Conservation (phyloP, 2,113 vertebrate genomes). For the Podarcis raffonei region DNA sequence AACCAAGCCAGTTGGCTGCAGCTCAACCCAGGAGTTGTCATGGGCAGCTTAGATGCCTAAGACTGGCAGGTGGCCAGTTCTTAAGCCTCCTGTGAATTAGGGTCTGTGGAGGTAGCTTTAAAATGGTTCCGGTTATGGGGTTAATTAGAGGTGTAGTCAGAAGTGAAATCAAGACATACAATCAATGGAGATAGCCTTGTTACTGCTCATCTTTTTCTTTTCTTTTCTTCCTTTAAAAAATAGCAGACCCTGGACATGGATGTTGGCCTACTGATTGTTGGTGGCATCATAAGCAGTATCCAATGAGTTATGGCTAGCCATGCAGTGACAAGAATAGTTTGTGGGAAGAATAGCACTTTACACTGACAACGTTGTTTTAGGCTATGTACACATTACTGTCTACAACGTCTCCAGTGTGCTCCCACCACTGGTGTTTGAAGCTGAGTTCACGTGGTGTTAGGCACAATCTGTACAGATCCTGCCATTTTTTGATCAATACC, state of each 20-base stretch:
- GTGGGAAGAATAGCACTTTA: background rate
- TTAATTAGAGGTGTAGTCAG: background rate
- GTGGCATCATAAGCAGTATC: background rate
- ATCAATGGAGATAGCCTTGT: background rate
- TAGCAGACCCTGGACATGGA: background rate
- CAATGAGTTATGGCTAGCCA: background rate
- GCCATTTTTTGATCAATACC: no score
- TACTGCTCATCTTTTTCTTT: background rate
- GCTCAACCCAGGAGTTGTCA: background rate
- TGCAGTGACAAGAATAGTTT: background rate
- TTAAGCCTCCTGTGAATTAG: background rate
- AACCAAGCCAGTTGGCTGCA: background rate
- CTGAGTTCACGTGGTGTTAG: no score
- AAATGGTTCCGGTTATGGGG: conserved; percentile 10
- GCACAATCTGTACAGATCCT: no score
- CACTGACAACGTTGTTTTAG: background rate
- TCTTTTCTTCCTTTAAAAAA: background rate
- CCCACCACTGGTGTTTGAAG: no score
- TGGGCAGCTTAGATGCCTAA: no score
- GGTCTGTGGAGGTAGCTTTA: background rate
- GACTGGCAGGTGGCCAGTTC: no score
- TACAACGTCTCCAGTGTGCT: no score
- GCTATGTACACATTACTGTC: no score
- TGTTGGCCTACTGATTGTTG: background rate
- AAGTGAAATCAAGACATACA: conserved; percentile 19